Conservation (phyloP, 2,797 vertebrate species). For the Poeciliopsis infans region DNA sequence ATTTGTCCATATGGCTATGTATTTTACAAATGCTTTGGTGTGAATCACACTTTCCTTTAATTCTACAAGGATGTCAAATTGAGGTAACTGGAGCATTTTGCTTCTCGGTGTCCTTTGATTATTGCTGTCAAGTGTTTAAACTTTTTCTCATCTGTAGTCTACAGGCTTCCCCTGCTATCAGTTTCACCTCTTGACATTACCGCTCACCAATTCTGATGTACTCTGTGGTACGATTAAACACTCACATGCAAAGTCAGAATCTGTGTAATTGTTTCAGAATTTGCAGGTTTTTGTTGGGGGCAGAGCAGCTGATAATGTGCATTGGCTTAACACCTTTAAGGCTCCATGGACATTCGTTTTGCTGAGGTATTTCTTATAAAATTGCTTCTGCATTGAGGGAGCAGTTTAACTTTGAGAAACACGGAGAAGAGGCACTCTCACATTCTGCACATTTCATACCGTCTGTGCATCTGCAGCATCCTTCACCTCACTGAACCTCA, state of each 20-base stretch:
- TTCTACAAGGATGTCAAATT: slow-evolving; percentile 44
- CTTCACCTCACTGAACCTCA: background rate
- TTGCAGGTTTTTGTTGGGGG: background rate
- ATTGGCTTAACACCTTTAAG: background rate
- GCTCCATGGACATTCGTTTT: background rate
- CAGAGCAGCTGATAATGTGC: background rate
- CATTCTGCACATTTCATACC: too few relatives aligned
- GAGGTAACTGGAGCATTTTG: slow-evolving; percentile 51
- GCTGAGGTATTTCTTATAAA: background rate
- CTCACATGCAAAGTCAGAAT: background rate
- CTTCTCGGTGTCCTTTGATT: background rate
- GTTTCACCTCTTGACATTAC: background rate
- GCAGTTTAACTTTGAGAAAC: background rate
- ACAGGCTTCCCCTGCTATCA: background rate
- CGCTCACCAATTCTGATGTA: background rate
- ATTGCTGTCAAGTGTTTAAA: background rate
- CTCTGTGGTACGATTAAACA: background rate
- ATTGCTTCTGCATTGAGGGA: background rate
- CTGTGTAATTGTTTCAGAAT: background rate
- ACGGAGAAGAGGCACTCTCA: background rate
- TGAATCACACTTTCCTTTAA: slow-evolving; percentile 28
- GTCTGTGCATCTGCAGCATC: background rate
- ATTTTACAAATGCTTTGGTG: slow-evolving; percentile 6
- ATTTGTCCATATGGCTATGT: background rate
- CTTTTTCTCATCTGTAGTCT: background rate